These are phyloP conservation scores for Ciconia maguari DNA, from an alignment of 2,113 vertebrate genomes.

Conservation along the genomic window DNA sequence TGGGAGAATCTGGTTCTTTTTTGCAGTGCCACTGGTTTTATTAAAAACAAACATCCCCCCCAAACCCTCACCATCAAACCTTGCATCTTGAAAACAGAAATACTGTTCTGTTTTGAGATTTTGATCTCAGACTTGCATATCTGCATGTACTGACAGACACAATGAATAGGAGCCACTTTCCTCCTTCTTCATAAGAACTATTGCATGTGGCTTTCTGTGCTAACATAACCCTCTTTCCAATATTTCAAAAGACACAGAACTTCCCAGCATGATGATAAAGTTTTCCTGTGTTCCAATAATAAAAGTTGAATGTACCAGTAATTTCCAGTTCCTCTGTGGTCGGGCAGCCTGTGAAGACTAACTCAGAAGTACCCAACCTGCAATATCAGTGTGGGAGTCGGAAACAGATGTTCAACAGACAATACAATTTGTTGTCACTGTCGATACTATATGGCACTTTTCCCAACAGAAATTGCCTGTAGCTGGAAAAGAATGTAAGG, in stretches of 20 bases:
- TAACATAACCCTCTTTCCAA: conserved; percentile 60
- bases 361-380: conserved; percentile 57
- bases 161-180: conserved; percentile 12
- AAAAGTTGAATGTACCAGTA: conserved; percentile 70
- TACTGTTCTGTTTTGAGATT: background rate
- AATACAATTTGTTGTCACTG: conserved; percentile 81
- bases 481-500: conserved; percentile 75
- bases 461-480: conserved; percentile 78
- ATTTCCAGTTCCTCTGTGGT: conserved; percentile 80
- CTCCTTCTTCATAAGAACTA: conserved; percentile 28
- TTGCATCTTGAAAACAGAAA: conserved; percentile 11
- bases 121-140: conserved; percentile 1
- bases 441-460: conserved; percentile 74
- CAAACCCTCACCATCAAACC: background rate
- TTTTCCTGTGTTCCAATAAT: conserved; percentile 84
- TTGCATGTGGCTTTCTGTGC: conserved; percentile 30
- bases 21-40: background rate
- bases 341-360: conserved; percentile 67
- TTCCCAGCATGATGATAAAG: conserved; percentile 79
- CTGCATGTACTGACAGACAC: background rate
- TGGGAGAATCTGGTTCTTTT: background rate
- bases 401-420: conserved; percentile 85
- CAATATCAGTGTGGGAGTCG: conserved; percentile 78
- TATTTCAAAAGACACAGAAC: conserved; percentile 76
- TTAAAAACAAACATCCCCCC: background rate